Base-by-base conservation (phyloP, 2,888 invertebrate species). In the Drosophila pseudotalamancana region DNA sequence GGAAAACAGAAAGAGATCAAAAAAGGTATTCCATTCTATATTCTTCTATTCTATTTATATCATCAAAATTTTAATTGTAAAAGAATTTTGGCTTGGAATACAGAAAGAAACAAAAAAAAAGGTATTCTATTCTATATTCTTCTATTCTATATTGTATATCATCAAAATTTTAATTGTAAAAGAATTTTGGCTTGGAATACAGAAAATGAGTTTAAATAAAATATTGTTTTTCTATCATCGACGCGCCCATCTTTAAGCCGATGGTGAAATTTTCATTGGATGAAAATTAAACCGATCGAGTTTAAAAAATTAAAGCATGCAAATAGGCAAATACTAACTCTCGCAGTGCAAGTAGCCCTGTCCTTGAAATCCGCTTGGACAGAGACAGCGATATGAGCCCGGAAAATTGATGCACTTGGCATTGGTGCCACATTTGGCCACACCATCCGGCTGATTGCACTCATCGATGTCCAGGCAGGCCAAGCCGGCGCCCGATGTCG, bases 361-460 rank as follows among this genome's bases (percentile, higher is more conserved):
- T 88, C 96, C 96, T 78, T 93, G 93, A 92, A 95, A 96, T 74
- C 96, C 96, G 80, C 93, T 93, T 25, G 95, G 95, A 90, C 96
- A 96, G 71, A 95, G 92, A 91, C 96, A 96, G 89, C 94, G 94
- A 93, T 94, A 95, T 56, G 95, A 94, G 81, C 96, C 96, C n/a
- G 94, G 94, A 50, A 95, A 93, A 91, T 97, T 97, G 91, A 94
- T 94, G 92, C 96, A 97, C 91, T 95, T 94, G 74, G 96, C 95
- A 91, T 96, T 95, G 83, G 93, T 92, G 70, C 95, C 95, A 90
- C 96, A 97, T 90, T 95, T 95, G 89, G 93, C 92, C 53, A 95
- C 95, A 89, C 96, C 96, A 83, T 93, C 93, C 72, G 93, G 89
- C 76, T 93, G 92, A 62, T 93, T 93, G 91, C 96, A 96, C 90